Evolutionary conservation across 2,797 vertebrate genomes (phyloP), one percentile per base, ranked within the genome.

Genomic region (Oryzias dopingdopingensis): DNA sequence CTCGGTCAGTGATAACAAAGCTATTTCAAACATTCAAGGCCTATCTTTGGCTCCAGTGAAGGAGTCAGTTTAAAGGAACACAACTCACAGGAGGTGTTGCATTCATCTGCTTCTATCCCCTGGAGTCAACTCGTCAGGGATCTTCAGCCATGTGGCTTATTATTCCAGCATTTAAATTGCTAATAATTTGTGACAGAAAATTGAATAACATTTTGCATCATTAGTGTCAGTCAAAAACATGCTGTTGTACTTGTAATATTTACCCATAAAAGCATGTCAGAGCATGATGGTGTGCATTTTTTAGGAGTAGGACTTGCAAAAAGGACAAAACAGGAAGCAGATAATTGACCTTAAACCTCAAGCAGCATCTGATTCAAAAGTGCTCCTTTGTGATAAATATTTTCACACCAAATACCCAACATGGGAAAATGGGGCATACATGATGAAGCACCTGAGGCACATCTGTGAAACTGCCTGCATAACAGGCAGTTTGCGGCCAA

Each of bases 311-410:
- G 14, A 47, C 5, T 22, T 47, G 44, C 6, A 17, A 59, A 72
- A 65, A 66, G 74, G 60, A 42, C 44, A 67, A 72, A 74, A 72
- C 58, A 50, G 54, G 49, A 76, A 67, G 74, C 77, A 85, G 86
- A 85, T 89, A 85, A 51, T 12, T 86, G 84, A 87, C 76, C 82
- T 74, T 49, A 74, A 69, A 82, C 76, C 53, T 4, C 3, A 48
- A 32, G 46, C 47, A 54, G 53, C 45, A 60, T 68, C 72, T 78
- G 67, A 78, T 58, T 77, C 56, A 42, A 41, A 72, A 37, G 32
- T 13, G 62, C 45, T 48, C 8, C 37, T 20, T 32, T 17, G 64
- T 65, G 52, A 66, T 52, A 16, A 52, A 54, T 37, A 42, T 58
- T 45, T 59, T 44, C 45, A 57, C 44, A 37, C 22, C 7, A n/a